A percentile compares a stretch with the other conserved stretches of the same genome.
These are phyloP conservation scores for Caenorhabditis japonica DNA, from an alignment of 2,888 invertebrate species.

Conservation along the genomic window DNA sequence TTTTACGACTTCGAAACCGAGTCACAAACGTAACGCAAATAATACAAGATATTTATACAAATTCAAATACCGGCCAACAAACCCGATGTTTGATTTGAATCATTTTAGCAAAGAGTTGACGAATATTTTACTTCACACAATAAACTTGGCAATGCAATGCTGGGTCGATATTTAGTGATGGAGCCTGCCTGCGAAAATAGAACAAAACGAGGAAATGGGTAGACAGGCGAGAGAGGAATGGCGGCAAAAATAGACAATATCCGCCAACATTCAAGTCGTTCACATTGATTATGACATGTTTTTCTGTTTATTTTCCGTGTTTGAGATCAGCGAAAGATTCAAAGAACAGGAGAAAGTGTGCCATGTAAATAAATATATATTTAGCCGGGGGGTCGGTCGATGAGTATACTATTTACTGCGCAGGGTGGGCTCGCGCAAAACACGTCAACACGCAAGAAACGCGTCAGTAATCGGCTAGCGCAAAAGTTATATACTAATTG, in stretches of 20 bases:
- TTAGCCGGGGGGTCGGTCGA: too few species aligned
- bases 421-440: too few species aligned
- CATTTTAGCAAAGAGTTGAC: slow-evolving; percentile 9
- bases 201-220: too few species aligned
- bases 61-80: slow-evolving; percentile 10
- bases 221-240: too few species aligned
- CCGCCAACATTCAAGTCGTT: slow-evolving; percentile 14
- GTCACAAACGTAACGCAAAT: slow-evolving; percentile 17
- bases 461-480: too few species aligned
- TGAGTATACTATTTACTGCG: too few species aligned
- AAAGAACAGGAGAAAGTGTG: slow-evolving; percentile 4
- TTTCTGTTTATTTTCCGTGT: slow-evolving; percentile 17
- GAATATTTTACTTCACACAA: background rate
- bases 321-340: slow-evolving; percentile 9
- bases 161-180: too few species aligned
- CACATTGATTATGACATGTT: slow-evolving; percentile 23
- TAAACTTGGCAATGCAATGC: too few species aligned
- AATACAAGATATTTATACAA: slow-evolving; percentile 1
- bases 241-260: slow-evolving; percentile 30
- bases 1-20: slow-evolving; percentile 36
- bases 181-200: too few species aligned
- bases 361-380: background rate
- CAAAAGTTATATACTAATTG: too few species aligned
- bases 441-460: too few species aligned
- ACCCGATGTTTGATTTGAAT: slow-evolving; percentile 47